A percentile compares a stretch with the other conserved stretches of the same genome.
Conservation (phyloP, 2,797 vertebrate species). For the Neosilurus mollespiculum region DNA sequence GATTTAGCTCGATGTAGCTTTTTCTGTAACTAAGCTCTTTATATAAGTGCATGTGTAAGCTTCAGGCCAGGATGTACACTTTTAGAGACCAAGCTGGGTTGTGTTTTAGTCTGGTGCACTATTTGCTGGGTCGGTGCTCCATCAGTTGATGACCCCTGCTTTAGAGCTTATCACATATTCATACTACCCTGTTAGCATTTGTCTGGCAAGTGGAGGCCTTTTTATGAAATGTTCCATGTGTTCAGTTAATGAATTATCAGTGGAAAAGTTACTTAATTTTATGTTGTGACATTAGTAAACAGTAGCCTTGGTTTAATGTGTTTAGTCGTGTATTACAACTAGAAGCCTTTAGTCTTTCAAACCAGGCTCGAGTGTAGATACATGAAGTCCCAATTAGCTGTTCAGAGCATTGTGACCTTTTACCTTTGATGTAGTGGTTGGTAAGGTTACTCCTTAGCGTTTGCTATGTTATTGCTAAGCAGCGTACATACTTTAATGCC, state of each 20-base stretch:
- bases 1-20: not conserved
- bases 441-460: not conserved
- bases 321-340: not conserved
- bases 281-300: not conserved
- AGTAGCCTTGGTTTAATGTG: not conserved
- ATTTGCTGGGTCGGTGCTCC: not conserved
- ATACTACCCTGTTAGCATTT: not conserved
- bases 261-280: not conserved
- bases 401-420: not conserved
- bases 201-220: not conserved
- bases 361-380: not conserved
- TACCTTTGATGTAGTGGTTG: not conserved
- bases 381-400: not conserved
- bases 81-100: not conserved
- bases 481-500: not conserved
- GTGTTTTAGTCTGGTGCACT: not conserved
- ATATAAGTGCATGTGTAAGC: not conserved
- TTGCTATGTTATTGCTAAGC: not conserved
- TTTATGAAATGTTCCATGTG: not conserved
- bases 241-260: not conserved
- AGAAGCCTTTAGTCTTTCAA: not conserved
- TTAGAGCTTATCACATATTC: not conserved
- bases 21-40: not conserved
- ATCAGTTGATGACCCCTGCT: not conserved
- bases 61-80: not conserved